Conservation (phyloP, 2,797 vertebrate genomes). For the Sarcophilus harrisii region DNA sequence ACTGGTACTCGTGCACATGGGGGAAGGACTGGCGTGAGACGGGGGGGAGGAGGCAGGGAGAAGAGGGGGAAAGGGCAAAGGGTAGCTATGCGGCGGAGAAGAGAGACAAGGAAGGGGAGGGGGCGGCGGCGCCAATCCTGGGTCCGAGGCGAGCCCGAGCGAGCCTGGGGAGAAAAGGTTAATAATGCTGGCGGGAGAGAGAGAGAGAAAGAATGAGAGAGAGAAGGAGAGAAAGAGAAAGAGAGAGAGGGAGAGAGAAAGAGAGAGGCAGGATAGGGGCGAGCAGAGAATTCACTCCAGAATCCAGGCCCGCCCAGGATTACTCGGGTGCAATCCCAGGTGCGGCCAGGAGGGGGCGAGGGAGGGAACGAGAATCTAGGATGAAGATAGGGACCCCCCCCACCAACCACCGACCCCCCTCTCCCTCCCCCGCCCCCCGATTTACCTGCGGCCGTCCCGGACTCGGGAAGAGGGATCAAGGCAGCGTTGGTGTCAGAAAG, state of each 20-base stretch:
- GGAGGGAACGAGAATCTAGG: constrained; percentile 78
- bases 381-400: constrained; percentile 78
- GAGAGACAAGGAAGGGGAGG: constrained; percentile 65
- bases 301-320: constrained; percentile 75
- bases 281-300: constrained; percentile 84
- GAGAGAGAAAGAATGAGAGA: constrained; percentile 83
- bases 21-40: constrained; percentile 53
- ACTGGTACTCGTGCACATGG: constrained; percentile 77
- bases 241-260: constrained; percentile 69
- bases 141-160: constrained; percentile 75
- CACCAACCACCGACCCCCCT: constrained; percentile 64
- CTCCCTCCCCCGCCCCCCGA: constrained; percentile 74
- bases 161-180: constrained; percentile 82
- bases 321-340: constrained; percentile 74
- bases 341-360: constrained; percentile 76
- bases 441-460: constrained; percentile 79
- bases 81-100: constrained; percentile 74
- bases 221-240: constrained; percentile 64
- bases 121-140: constrained; percentile 69
- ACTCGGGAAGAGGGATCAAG: constrained; percentile 78
- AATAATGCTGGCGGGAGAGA: constrained; percentile 77
- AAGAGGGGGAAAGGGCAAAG: constrained; percentile 44
- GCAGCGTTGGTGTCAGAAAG: constrained; percentile 80
- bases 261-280: constrained; percentile 40
- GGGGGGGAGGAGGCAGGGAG: constrained; percentile 54